phyloP scores from a whole-genome alignment of 1,140 invertebrate genomes.

The Scaptomyza montana region DNA sequence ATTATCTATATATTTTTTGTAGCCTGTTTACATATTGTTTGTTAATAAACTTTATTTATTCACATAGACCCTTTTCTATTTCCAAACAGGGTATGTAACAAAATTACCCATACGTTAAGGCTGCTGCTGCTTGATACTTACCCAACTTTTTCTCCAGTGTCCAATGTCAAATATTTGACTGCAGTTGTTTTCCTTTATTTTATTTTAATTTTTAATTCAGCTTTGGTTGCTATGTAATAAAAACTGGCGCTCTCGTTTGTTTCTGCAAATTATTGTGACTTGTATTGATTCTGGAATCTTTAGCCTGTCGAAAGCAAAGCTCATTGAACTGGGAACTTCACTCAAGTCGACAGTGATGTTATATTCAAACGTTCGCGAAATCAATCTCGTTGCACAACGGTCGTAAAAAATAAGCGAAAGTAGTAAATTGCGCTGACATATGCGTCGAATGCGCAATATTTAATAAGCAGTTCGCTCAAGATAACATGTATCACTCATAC shows the following conservation, averaged over 20 bases:
- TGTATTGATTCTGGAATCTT: constrained; percentile 57
- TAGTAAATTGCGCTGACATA: constrained; percentile 54
- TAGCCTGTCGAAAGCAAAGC: constrained; percentile 41
- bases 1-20: too few relatives aligned
- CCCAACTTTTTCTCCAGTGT: constrained; percentile 38
- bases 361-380: constrained; percentile 46
- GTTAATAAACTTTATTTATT: too few relatives aligned
- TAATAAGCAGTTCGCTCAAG: constrained; percentile 62
- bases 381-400: constrained; percentile 57
- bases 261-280: constrained; percentile 61
- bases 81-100: background rate
- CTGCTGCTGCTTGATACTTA: constrained; percentile 24
- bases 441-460: constrained; percentile 71
- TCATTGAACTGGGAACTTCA: constrained; percentile 41
- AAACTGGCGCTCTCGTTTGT: constrained; percentile 25
- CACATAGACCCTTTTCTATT: background rate
- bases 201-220: constrained; percentile 15
- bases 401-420: constrained; percentile 45
- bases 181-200: constrained; percentile 9
- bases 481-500: constrained; percentile 71
- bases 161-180: constrained; percentile 19
- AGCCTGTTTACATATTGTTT: too few relatives aligned
- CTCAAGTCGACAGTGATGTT: constrained; percentile 18
- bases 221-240: constrained; percentile 19
- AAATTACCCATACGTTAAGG: constrained; percentile 34